Percentiles rank a stretch among this genome's conserved stretches.
Evolutionary conservation across 2,797 vertebrate genomes (phyloP).

Genomic region (Podarcis lilfordi): DNA sequence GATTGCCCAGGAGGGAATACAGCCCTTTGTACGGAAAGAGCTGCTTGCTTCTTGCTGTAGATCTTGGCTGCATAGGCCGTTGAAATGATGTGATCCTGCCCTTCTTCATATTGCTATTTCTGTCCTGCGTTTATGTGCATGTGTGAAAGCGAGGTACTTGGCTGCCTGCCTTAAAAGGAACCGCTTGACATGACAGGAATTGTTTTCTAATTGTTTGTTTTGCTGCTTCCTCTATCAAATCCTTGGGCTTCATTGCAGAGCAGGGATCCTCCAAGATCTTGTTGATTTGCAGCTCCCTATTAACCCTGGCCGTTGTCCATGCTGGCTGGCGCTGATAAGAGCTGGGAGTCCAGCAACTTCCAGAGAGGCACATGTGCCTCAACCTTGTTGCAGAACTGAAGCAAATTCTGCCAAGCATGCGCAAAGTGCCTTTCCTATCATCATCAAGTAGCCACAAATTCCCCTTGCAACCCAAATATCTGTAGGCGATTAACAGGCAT

Average conservation of each 20-base stretch:
- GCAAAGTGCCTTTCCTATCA: not conserved
- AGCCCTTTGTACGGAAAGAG: too few relatives aligned
- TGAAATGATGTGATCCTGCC: too few relatives aligned
- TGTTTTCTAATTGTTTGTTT: not conserved
- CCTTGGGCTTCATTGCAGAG: not conserved
- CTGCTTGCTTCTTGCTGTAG: too few relatives aligned
- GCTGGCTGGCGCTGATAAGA: too few relatives aligned
- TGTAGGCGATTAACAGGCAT: too few relatives aligned
- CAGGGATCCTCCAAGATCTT: not conserved
- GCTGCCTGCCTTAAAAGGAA: not conserved
- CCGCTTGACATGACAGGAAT: not conserved
- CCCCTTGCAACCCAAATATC: too few relatives aligned
- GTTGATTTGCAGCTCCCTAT: not conserved
- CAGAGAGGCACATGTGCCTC: not conserved
- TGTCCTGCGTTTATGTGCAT: too few relatives aligned
- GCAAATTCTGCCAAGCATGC: not conserved
- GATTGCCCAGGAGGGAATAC: too few relatives aligned
- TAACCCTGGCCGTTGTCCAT: too few relatives aligned
- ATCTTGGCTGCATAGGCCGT: too few relatives aligned
- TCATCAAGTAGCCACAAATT: not conserved
- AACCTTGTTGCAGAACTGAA: not conserved
- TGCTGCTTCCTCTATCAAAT: not conserved
- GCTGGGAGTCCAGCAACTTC: too few relatives aligned
- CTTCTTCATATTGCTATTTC: too few relatives aligned
- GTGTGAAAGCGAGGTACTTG: not conserved